Evolutionary conservation across 2,888 invertebrate genomes (phyloP).

Genomic region (Heterodera filipjevi): DNA sequence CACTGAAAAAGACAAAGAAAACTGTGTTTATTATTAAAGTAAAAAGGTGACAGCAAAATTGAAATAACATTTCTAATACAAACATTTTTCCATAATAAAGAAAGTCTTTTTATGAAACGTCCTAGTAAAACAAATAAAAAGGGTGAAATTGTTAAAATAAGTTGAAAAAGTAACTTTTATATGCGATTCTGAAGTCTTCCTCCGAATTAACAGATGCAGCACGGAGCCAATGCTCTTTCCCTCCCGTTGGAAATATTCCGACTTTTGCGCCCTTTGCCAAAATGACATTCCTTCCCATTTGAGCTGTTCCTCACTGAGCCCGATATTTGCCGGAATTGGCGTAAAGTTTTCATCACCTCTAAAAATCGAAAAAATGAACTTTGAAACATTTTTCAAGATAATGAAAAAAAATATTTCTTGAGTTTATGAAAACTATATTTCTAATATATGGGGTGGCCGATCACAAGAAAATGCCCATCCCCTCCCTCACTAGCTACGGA

Average conservation of each 20-base stretch:
- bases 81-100: not conserved
- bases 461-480: too few species aligned
- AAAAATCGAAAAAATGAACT: too few species aligned
- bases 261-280: slow-evolving; percentile 3
- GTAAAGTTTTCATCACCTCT: not conserved
- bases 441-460: too few species aligned
- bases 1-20: not conserved
- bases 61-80: not conserved
- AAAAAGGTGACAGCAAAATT: not conserved
- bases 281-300: not conserved
- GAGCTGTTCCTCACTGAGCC: not conserved
- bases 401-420: too few species aligned
- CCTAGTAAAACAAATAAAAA: too few species aligned
- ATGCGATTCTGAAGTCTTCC: not conserved
- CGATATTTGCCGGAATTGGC: not conserved
- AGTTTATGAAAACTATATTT: too few species aligned
- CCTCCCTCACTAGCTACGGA: too few species aligned
- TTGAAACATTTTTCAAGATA: too few species aligned
- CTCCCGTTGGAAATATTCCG: not conserved
- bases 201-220: not conserved
- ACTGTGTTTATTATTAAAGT: not conserved
- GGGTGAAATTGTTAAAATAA: too few species aligned
- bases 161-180: not conserved
- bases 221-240: not conserved
- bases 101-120: too few species aligned